Evolutionary conservation across 2,113 vertebrate genomes (phyloP).

Genomic region (Balaeniceps rex): DNA sequence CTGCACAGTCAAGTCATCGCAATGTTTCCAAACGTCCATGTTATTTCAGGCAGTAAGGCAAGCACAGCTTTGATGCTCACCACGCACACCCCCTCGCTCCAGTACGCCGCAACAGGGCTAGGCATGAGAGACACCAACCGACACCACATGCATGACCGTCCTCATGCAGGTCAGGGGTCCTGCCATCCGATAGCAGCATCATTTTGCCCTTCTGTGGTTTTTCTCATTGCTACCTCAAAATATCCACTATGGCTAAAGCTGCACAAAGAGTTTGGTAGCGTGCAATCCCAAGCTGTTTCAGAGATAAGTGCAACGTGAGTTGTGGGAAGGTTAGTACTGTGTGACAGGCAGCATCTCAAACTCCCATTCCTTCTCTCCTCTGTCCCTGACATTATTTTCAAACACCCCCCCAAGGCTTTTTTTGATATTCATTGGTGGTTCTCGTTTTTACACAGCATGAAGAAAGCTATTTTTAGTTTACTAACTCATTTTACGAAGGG

Average conservation of each 20-base stretch:
- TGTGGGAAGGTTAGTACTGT: background rate
- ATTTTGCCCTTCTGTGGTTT: background rate
- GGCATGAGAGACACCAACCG: accelerated
- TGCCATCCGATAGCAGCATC: background rate
- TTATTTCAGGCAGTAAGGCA: background rate
- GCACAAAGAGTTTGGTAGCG: accelerated
- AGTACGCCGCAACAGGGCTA: accelerated
- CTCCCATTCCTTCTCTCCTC: background rate
- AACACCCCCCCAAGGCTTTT: background rate
- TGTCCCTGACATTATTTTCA: background rate
- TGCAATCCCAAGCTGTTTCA: background rate
- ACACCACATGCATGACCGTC: accelerated
- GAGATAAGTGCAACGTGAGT: accelerated
- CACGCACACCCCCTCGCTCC: accelerated
- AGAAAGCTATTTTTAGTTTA: background rate
- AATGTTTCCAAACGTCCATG: accelerated
- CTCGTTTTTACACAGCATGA: background rate
- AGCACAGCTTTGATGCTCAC: background rate
- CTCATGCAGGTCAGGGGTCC: accelerated
- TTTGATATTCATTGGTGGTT: background rate
- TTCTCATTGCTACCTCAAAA: background rate
- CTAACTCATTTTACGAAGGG: background rate
- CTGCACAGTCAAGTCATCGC: background rate
- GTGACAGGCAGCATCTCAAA: background rate
- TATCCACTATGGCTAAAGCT: accelerated